Conservation (phyloP, 2,888 invertebrate genomes). For the Acleris cristana region DNA sequence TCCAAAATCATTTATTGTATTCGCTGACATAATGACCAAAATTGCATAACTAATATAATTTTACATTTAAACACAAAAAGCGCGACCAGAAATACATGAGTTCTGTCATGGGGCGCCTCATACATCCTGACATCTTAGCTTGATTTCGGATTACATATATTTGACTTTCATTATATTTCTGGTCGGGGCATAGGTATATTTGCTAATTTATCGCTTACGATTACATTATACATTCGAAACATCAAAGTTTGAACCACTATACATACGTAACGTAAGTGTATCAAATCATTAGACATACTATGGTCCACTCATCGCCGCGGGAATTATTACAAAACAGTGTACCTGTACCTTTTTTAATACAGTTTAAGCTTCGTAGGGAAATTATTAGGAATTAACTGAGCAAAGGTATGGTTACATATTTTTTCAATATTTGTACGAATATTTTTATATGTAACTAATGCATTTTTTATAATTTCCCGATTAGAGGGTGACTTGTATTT, state of each 20-base stretch:
- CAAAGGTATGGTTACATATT: too few relatives aligned
- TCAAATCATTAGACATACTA: not conserved
- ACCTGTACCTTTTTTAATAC: too few relatives aligned
- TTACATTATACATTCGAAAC: slow-evolving; percentile 10
- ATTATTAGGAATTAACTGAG: too few relatives aligned
- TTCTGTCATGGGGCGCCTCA: slow-evolving; percentile 1
- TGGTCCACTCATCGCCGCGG: too few relatives aligned
- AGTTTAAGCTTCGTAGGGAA: too few relatives aligned
- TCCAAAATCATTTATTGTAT: slow-evolving; percentile 54
- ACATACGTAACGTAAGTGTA: not conserved
- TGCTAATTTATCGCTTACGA: slow-evolving; percentile 11
- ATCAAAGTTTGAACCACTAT: slow-evolving; percentile 1
- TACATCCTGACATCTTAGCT: not conserved
- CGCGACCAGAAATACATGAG: slow-evolving; percentile 3
- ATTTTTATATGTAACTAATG: too few relatives aligned
- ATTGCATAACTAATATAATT: slow-evolving; percentile 21
- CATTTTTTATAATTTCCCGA: too few relatives aligned
- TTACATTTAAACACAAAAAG: slow-evolving; percentile 8
- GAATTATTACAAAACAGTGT: too few relatives aligned
- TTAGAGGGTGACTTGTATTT: not conserved
- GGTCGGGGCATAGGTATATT: not conserved
- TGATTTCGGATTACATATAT: not conserved
- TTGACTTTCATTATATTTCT: not conserved
- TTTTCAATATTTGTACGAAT: too few relatives aligned
- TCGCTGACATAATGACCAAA: slow-evolving; percentile 62